These are phyloP conservation scores for Drosophila tsacasi DNA, from an alignment of 1,140 invertebrate genomes.

Conservation along the genomic window DNA sequence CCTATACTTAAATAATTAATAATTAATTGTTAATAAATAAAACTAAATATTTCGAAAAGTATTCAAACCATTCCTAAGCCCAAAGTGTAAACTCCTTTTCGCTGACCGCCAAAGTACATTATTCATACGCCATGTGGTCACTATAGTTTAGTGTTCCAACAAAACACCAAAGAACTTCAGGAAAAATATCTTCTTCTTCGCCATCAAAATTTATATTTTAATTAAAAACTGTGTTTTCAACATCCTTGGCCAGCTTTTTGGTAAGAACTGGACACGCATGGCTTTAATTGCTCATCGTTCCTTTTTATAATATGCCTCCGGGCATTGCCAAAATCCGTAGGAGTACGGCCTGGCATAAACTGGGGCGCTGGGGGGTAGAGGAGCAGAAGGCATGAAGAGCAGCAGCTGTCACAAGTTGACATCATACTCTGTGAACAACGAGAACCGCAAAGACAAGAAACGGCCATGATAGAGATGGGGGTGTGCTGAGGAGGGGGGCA, in stretches of 20 bases:
- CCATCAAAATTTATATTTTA: slow-evolving; percentile 58
- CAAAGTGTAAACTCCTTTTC: background rate
- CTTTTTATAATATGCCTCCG: slow-evolving; percentile 48
- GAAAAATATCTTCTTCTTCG: slow-evolving; percentile 2
- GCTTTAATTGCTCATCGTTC: slow-evolving; percentile 63
- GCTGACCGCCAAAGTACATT: slow-evolving; percentile 10
- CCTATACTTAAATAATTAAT: no score
- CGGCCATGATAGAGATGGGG: slow-evolving; percentile 32
- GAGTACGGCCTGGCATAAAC: slow-evolving; percentile 3
- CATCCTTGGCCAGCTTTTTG: slow-evolving; percentile 51
- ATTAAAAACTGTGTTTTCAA: slow-evolving; percentile 61
- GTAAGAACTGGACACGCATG: slow-evolving; percentile 59
- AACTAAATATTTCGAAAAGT: no score
- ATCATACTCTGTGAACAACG: slow-evolving; percentile 56
- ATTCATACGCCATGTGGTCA: slow-evolving; percentile 64
- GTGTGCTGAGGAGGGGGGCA: background rate
- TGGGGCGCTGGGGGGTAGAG: background rate
- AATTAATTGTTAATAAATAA: no score
- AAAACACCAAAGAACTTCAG: slow-evolving; percentile 7
- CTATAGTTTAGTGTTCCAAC: slow-evolving; percentile 23
- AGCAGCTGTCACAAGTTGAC: slow-evolving; percentile 68
- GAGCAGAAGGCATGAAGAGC: slow-evolving; percentile 23
- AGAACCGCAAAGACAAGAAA: slow-evolving; percentile 60
- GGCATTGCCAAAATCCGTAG: slow-evolving; percentile 36
- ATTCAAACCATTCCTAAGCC: background rate